Conservation (phyloP, 1,140 invertebrate genomes). For the Caerostris extrusa region DNA sequence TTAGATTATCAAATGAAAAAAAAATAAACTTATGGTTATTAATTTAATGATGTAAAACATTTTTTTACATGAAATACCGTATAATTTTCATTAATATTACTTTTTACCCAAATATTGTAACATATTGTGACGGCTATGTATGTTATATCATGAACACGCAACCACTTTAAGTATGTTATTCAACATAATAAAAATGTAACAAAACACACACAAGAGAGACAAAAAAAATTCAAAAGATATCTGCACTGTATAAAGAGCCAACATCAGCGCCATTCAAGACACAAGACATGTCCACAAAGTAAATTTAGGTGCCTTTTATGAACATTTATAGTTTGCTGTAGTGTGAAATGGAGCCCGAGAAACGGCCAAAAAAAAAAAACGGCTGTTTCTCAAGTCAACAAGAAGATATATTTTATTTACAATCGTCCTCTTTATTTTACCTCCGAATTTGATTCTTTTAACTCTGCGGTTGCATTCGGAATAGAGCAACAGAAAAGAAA, state of each 20-base stretch:
- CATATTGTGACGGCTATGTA: no score
- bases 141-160: neutral
- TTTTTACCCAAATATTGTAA: no score
- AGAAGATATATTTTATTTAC: constrained; percentile 66
- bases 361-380: constrained; percentile 39
- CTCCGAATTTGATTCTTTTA: constrained; percentile 41
- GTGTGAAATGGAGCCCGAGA: constrained; percentile 52
- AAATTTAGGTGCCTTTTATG: constrained; percentile 41
- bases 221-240: neutral
- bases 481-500: neutral
- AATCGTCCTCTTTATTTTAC: constrained; percentile 36
- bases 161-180: neutral
- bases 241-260: neutral
- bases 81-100: no score
- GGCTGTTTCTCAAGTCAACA: constrained; percentile 64
- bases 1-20: no score
- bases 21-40: no score
- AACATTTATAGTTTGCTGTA: constrained; percentile 46
- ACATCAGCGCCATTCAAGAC: neutral
- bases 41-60: no score
- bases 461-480: constrained; percentile 34
- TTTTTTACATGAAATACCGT: no score
- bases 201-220: neutral
- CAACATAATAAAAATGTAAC: neutral
- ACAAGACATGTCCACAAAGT: constrained; percentile 3